Conservation (phyloP, 2,113 vertebrate species). For the Struthidea cinerea region DNA sequence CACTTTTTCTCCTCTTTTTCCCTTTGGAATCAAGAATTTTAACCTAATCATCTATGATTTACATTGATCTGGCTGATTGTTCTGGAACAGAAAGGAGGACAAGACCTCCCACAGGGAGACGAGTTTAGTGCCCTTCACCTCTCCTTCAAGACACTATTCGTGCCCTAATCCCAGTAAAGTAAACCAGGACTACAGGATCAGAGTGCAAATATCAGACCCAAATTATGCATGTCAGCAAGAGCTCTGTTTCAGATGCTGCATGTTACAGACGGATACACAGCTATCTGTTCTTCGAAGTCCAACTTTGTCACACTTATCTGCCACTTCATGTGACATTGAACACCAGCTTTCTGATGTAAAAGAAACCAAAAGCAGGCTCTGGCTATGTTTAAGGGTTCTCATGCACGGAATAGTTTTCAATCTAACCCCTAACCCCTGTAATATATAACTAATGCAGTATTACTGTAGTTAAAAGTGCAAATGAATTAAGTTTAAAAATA, state of each 20-base stretch:
- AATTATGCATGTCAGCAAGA: background rate
- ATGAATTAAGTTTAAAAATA: background rate
- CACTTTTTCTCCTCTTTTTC: background rate
- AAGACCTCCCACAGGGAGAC: background rate
- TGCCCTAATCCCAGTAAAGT: background rate
- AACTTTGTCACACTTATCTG: background rate
- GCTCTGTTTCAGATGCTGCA: background rate
- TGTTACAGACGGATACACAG: background rate
- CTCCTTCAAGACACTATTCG: background rate
- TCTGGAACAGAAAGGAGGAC: background rate
- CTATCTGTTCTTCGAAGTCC: background rate
- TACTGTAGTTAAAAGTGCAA: background rate
- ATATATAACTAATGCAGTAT: background rate
- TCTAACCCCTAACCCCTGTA: background rate
- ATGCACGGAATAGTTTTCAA: background rate
- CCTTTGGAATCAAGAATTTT: background rate
- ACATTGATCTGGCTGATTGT: background rate
- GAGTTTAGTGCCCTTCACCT: background rate
- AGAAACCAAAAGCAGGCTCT: background rate
- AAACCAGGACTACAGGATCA: background rate
- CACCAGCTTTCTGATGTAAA: background rate
- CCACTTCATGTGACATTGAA: accelerated
- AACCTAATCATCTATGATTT: background rate
- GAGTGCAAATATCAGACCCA: background rate
- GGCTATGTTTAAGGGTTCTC: background rate